A percentile compares a stretch with the other conserved stretches of the same genome.
Evolutionary conservation across 2,797 vertebrate species (phyloP).

Genomic region (Sebastes variabilis): DNA sequence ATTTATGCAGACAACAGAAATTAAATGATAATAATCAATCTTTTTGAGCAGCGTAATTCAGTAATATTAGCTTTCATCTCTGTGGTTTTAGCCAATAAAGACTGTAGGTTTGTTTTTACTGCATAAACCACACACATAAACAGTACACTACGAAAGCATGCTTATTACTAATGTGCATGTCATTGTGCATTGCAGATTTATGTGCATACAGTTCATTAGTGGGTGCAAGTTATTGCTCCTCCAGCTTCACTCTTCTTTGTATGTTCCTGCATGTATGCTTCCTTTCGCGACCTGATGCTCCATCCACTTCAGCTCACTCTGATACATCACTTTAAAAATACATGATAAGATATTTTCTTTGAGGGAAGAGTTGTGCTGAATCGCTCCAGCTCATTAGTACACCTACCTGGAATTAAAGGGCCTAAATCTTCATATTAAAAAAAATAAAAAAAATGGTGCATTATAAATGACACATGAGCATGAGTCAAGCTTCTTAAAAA

Average conservation of each 20-base stretch:
- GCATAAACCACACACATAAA: neutral
- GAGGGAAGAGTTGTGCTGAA: slow-evolving; percentile 31
- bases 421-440: slow-evolving; percentile 13
- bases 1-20: neutral
- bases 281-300: neutral
- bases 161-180: neutral
- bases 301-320: slow-evolving; percentile 4
- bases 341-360: slow-evolving; percentile 25
- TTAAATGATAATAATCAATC: neutral
- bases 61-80: neutral
- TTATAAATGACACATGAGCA: slow-evolving; percentile 26
- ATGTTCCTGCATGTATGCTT: slow-evolving; percentile 1
- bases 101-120: neutral
- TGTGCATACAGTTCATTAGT: neutral
- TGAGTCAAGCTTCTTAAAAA: neutral
- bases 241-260: neutral
- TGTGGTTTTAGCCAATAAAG: neutral
- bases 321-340: slow-evolving; percentile 38
- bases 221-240: neutral
- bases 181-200: neutral
- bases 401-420: slow-evolving; percentile 36
- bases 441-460: neutral
- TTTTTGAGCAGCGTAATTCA: neutral
- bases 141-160: neutral
- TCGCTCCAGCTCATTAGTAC: slow-evolving; percentile 38